These are phyloP conservation scores for Luperina testacea DNA, from an alignment of 2,888 invertebrate species.

Conservation along the genomic window DNA sequence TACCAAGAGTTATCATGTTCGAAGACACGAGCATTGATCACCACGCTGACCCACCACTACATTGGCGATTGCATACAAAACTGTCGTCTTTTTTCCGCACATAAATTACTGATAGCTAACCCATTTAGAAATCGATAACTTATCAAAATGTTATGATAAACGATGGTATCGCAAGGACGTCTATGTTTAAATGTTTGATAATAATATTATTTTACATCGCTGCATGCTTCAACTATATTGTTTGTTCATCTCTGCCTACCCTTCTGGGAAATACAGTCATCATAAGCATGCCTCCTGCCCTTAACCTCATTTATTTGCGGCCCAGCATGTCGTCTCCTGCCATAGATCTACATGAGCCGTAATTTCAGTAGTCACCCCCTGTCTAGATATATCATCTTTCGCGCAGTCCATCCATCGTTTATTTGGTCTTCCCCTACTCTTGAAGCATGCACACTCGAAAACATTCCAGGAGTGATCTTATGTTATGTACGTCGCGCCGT, in stretches of 20 bases:
- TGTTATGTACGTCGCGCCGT: neutral
- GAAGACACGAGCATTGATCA: too few relatives aligned
- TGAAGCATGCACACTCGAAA: neutral
- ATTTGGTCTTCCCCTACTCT: neutral
- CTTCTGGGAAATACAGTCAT: neutral
- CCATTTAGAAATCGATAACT: slow-evolving; percentile 49
- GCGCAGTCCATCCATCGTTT: neutral
- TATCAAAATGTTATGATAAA: slow-evolving; percentile 45
- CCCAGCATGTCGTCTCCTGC: neutral
- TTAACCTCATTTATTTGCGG: neutral
- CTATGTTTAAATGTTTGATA: slow-evolving; percentile 32
- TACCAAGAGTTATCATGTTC: neutral
- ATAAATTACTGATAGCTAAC: slow-evolving; percentile 14
- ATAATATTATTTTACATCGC: slow-evolving; percentile 9
- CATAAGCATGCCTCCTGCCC: neutral
- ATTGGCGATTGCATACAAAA: neutral
- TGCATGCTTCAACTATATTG: slow-evolving; percentile 7
- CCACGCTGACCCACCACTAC: too few relatives aligned
- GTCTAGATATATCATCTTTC: neutral
- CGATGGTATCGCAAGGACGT: slow-evolving; percentile 52
- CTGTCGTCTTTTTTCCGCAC: neutral
- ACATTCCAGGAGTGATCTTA: neutral
- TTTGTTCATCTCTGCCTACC: neutral
- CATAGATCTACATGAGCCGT: neutral
- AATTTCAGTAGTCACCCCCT: neutral